These are phyloP conservation scores for Sebastes trivittatus DNA, from an alignment of 2,797 vertebrate genomes.

Conservation along the genomic window DNA sequence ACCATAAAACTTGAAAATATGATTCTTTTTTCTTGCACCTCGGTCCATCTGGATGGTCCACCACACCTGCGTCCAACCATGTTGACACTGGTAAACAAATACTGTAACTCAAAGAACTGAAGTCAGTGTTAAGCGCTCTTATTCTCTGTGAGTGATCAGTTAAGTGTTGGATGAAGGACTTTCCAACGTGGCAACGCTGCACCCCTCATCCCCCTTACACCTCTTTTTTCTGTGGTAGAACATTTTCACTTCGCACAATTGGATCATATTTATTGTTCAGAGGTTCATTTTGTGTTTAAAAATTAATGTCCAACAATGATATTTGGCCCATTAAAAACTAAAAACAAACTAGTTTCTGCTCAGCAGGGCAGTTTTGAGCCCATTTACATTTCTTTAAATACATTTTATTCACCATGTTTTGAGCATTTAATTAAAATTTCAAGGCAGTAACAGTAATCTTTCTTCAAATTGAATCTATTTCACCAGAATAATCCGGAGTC, in stretches of 20 bases:
- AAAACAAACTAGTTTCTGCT: background rate
- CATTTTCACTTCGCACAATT: conserved; percentile 5
- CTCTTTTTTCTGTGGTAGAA: conserved; percentile 36
- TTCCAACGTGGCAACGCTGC: background rate
- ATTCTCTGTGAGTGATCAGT: background rate
- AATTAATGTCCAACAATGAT: background rate
- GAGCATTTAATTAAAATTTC: background rate
- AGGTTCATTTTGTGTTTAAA: background rate
- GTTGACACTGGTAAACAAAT: background rate
- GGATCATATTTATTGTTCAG: background rate
- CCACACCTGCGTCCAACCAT: too few species aligned
- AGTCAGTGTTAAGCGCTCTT: background rate
- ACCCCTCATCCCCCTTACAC: background rate
- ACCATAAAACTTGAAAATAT: background rate
- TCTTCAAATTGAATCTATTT: background rate
- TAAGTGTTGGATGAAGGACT: background rate
- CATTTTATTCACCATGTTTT: background rate
- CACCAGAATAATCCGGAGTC: background rate
- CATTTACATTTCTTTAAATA: background rate
- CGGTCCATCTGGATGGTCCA: too few species aligned
- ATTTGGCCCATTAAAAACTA: background rate
- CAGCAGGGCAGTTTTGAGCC: background rate
- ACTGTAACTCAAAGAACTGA: background rate
- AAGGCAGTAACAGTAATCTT: background rate
- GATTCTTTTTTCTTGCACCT: background rate